These are phyloP conservation scores for Belgica antarctica DNA, from an alignment of 2,888 invertebrate genomes.

Conservation along the genomic window DNA sequence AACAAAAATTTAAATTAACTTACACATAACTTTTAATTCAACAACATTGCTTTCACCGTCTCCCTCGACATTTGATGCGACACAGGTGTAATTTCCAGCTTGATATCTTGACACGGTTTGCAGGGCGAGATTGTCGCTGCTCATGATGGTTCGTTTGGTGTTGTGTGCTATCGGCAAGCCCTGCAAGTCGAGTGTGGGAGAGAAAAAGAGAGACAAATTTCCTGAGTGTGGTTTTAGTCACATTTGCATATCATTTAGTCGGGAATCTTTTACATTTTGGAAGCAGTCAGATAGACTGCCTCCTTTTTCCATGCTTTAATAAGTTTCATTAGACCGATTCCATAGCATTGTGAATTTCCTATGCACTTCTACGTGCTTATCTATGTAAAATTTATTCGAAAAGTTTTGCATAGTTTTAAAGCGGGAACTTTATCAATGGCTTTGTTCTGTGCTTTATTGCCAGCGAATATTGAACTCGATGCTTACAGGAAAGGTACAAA, in stretches of 20 bases:
- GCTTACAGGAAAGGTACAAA: no score
- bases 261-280: constrained; percentile 12
- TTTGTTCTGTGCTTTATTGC: no score
- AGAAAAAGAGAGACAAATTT: constrained; percentile 44
- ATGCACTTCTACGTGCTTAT: constrained; percentile 2
- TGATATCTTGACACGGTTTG: constrained; percentile 77
- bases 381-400: constrained; percentile 24
- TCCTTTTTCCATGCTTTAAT: neutral
- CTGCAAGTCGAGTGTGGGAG: no score
- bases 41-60: constrained; percentile 81
- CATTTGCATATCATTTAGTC: constrained; percentile 13
- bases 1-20: constrained; percentile 56
- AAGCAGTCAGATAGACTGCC: neutral
- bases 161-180: constrained; percentile 82
- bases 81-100: constrained; percentile 84
- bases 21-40: constrained; percentile 85
- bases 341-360: constrained; percentile 1
- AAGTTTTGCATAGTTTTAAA: neutral
- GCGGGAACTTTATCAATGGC: constrained; percentile 8
- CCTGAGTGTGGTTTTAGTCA: constrained; percentile 20
- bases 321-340: constrained; percentile 18
- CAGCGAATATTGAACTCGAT: no score
- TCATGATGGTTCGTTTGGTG: constrained; percentile 79
- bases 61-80: constrained; percentile 88
- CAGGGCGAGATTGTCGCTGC: constrained; percentile 75